Base-by-base conservation (phyloP, 2,888 invertebrate genomes). In the Muscina levida region DNA sequence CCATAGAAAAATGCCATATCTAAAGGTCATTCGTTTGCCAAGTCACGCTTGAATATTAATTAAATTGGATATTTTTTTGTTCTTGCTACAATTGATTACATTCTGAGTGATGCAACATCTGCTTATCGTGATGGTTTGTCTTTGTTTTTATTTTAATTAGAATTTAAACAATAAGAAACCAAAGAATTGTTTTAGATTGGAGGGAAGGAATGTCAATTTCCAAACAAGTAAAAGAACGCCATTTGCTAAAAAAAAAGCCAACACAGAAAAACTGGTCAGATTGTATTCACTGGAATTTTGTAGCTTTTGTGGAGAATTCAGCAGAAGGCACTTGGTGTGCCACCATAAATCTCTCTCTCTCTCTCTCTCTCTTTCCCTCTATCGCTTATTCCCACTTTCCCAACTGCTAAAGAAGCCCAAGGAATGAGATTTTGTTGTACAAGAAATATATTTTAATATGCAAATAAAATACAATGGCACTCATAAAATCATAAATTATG, bases 361-460 rank as follows among this genome's bases (percentile, higher is more conserved):
- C n/a, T n/a, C n/a, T n/a, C n/a, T n/a, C n/a, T n/a, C n/a, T 42
- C 59, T 39, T 19, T 22, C 53, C 11, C 42, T n/a, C n/a, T 13
- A n/a, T n/a, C 31, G 37, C 39, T 15, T 42, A 62, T 22, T 53
- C 11, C 53, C 13, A 17, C 6, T 5, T 37, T n/a, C n/a, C n/a
- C n/a, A n/a, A n/a, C 31, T 31, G 31, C 31, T 31, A 31, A 31
- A 31, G 8, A 3, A 31, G 31, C 3, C 8, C 31, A 8, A 11
- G 62, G 62, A 22, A 10, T 22, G 53, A 24, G 62, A 62, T 62
- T 62, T 42, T 62, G 26, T 62, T 62, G 62, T 62, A 42, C 42
- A 66, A 77, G 56, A 77, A 81, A 81, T 77, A 81, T 68, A 81
- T 81, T 81, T 81, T 77, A 75, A 81, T 74, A 81, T 81, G 77